Base-by-base conservation (phyloP, 2,888 invertebrate genomes). In the Drosophila rellima region DNA sequence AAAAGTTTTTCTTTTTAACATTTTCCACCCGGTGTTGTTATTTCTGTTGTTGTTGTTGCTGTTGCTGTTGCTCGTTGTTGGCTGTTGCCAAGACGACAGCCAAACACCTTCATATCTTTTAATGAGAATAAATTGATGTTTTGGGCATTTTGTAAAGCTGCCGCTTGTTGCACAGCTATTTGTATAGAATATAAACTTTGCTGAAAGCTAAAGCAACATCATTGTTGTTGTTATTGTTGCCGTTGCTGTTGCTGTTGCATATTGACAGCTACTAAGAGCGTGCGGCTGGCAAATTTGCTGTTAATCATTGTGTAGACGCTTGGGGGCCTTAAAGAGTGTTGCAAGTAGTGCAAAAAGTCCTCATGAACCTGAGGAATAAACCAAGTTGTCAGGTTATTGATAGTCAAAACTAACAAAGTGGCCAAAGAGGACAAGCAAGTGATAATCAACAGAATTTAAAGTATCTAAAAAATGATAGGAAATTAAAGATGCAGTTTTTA, bases 111-210 rank as follows among this genome's bases (percentile, higher is more conserved):
- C 81, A 78, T 82, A 85, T 83, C 78, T 81, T 85, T 88, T 88
- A 86, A 86, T 88, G 86, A 86, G 86, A 86, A 86, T 88, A 88
- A 88, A 86, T 86, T 86, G 88, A 85, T 88, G 88, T 86, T 88
- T 88, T 74, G 86, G 88, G 86, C 76, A 88, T 86, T 88, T 88
- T 85, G 74, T 81, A 61, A 64, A 77, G 70, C 70, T 64, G 70
- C 63, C 67, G 67, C 69, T 75, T 70, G 68, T 74, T 72, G 69
- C 75, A 78, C 69, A 70, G 66, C 74, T 60, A 55, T 66, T 71
- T 76, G 78, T 72, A 74, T 70, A 70, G 55, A 67, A 60, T 64
- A 71, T 48, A 78, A 81, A 84, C 69, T 80, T 82, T 71, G 47
- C 47, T 56, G 51, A 57, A 45, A 57, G 48, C 71, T 31, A 39